Conservation (phyloP, 2,888 invertebrate genomes). For the Ethmia dodecea region DNA sequence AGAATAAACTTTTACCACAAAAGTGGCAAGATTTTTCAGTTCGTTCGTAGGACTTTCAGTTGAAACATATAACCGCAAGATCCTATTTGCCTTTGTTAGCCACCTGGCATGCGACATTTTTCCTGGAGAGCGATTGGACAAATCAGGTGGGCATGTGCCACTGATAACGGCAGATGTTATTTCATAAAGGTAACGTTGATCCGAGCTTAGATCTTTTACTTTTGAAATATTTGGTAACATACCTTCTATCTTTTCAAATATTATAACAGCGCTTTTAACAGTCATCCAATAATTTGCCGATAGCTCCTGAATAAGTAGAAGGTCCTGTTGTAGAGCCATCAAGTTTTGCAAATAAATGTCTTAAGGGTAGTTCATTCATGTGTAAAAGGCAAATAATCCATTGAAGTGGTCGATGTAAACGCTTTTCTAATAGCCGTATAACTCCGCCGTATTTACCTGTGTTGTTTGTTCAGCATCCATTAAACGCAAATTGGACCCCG, state of each 20-base stretch:
- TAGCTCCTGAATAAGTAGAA: slow-evolving; percentile 20
- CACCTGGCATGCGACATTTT: slow-evolving; percentile 20
- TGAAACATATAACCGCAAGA: slow-evolving; percentile 14
- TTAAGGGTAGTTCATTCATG: slow-evolving; percentile 23
- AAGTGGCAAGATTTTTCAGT: slow-evolving; percentile 3
- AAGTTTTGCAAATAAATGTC: slow-evolving; percentile 24
- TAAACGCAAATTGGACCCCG: too few relatives aligned
- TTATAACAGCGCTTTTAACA: slow-evolving; percentile 11
- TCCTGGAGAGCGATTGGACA: slow-evolving; percentile 17
- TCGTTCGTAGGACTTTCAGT: slow-evolving; percentile 4
- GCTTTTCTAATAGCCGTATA: slow-evolving; percentile 19
- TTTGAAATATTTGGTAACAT: not conserved
- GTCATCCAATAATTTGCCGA: slow-evolving; percentile 22
- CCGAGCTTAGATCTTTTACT: slow-evolving; percentile 13
- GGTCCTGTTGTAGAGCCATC: slow-evolving; percentile 27
- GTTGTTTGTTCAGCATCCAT: too few relatives aligned
- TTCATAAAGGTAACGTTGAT: slow-evolving; percentile 13
- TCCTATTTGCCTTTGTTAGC: slow-evolving; percentile 20
- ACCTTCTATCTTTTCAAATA: not conserved
- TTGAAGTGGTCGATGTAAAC: slow-evolving; percentile 20
- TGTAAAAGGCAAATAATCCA: slow-evolving; percentile 24
- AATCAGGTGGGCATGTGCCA: slow-evolving; percentile 10
- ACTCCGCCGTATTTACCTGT: slow-evolving; percentile 22
- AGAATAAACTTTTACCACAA: slow-evolving; percentile 15
- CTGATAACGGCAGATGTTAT: slow-evolving; percentile 8